phyloP scores from a whole-genome alignment of 2,797 vertebrate species.

The Micrastur ruficollis region DNA sequence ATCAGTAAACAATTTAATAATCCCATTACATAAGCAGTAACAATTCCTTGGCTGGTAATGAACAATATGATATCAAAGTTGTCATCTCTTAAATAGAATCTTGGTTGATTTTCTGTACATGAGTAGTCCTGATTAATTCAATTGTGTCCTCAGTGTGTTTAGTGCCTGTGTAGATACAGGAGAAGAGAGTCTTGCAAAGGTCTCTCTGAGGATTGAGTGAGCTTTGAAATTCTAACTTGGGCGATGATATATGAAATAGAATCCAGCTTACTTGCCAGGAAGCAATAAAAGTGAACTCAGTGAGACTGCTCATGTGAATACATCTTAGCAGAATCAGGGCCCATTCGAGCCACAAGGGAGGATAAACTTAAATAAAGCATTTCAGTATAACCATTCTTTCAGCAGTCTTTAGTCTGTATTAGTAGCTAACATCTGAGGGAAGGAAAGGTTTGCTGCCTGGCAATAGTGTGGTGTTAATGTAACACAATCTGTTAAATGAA shows the following conservation, averaged over 20 bases:
- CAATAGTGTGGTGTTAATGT: slow-evolving; percentile 61
- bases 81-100: slow-evolving; percentile 16
- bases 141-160: background rate
- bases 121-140: slow-evolving; percentile 27
- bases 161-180: background rate
- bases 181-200: slow-evolving; percentile 8
- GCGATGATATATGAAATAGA: slow-evolving; percentile 20
- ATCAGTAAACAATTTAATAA: slow-evolving; percentile 34
- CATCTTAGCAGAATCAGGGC: slow-evolving; percentile 29
- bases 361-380: slow-evolving; percentile 58
- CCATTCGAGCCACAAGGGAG: background rate
- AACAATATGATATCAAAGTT: slow-evolving; percentile 41
- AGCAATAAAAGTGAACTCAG: slow-evolving; percentile 36
- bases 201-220: slow-evolving; percentile 4
- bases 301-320: slow-evolving; percentile 33
- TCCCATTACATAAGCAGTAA: background rate
- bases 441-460: slow-evolving; percentile 63
- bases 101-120: slow-evolving; percentile 16
- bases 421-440: slow-evolving; percentile 62
- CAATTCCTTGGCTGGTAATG: slow-evolving; percentile 17
- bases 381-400: slow-evolving; percentile 49
- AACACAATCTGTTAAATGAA: slow-evolving; percentile 69
- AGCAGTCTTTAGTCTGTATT: slow-evolving; percentile 37
- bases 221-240: slow-evolving; percentile 57
- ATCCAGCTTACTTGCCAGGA: slow-evolving; percentile 44